A percentile compares a stretch with the other conserved stretches of the same genome.
Evolutionary conservation across 2,888 invertebrate species (phyloP).

Genomic region (Caenorhabditis japonica): DNA sequence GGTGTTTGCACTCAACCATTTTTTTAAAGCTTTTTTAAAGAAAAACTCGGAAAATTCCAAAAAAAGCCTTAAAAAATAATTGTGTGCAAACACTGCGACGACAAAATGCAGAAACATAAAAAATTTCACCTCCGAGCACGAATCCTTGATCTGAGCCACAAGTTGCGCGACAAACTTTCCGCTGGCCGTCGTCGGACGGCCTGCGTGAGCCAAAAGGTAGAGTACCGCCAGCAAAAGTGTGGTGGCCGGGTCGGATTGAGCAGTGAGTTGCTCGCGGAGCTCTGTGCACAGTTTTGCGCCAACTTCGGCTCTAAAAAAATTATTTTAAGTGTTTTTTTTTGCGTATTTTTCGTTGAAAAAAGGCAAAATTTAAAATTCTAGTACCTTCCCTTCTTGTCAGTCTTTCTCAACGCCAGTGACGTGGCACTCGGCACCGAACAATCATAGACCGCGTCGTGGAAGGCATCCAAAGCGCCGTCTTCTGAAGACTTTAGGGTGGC

Average conservation of each 20-base stretch:
- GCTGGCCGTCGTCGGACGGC: constrained; percentile 82
- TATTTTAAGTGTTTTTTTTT: too few species aligned
- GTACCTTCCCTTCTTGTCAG: constrained; percentile 68
- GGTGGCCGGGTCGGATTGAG: constrained; percentile 50
- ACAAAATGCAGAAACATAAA: too few species aligned
- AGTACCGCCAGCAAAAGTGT: constrained; percentile 51
- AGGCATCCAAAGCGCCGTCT: constrained; percentile 24
- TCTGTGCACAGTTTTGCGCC: constrained; percentile 33
- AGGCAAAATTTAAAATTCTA: not conserved
- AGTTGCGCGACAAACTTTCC: constrained; percentile 89
- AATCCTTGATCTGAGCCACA: constrained; percentile 47
- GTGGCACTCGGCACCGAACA: constrained; percentile 39
- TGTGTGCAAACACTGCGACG: too few species aligned
- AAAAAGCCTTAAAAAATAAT: too few species aligned
- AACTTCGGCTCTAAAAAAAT: constrained; percentile 36
- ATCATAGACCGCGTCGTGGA: constrained; percentile 46
- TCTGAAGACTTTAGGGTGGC: constrained; percentile 32
- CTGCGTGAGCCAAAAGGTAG: constrained; percentile 43
- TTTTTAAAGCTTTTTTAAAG: too few species aligned
- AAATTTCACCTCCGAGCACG: constrained; percentile 23
- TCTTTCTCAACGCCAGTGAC: constrained; percentile 40
- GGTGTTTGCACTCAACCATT: too few species aligned
- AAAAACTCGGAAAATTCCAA: not conserved
- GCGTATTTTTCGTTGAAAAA: too few species aligned
- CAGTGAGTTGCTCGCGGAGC: constrained; percentile 33